Evolutionary conservation across 2,888 invertebrate genomes (phyloP), one percentile per base, ranked within the genome.

Genomic region (Lottia gigantea): DNA sequence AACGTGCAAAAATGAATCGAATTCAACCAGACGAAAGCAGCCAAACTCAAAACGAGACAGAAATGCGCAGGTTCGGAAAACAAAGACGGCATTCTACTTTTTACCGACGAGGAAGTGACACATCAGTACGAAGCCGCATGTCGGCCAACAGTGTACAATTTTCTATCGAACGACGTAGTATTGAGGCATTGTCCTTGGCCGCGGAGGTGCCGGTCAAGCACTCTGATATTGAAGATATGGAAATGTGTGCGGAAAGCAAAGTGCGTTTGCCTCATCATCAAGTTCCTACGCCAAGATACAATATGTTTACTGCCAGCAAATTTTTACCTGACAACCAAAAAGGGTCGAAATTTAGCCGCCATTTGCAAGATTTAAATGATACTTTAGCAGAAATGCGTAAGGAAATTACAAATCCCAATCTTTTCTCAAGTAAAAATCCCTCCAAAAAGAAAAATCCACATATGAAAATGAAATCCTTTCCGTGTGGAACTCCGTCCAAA

Each of bases 101-200:
- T 40, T 40, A 40, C 40, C 71, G 83, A 16, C 78, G 79, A 16
- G 79, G 78, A 7, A 83, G 83, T 68, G 82, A 82, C 64, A 80
- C 82, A 2, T 85, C 84, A 0, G 78, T 76, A 16, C 67, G 78
- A 12, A 85, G 84, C 72, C 74, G 76, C 64, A 76, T 80, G 7
- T 83, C 84, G 1, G 78, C 80, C 12, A 81, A 80, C 23, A 79
- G 79, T 45, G 71, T 78, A n/a, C 75, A 79, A 46, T 67, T 82
- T 31, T 76, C 76, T 12, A 25, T 79, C 12, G 77, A 80, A 49
- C 71, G 76, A 31, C 72, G 74, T n/a, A 74, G 75, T 55, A 64
- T 74, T 62, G 77, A 76, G 26, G 75, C 74, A 12, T 67, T 74
- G 12, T 77, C 78, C 15, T 63, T 79, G 16, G 70, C 78, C 0